Conservation (phyloP, 2,888 invertebrate genomes). For the Diarsia dahlii region DNA sequence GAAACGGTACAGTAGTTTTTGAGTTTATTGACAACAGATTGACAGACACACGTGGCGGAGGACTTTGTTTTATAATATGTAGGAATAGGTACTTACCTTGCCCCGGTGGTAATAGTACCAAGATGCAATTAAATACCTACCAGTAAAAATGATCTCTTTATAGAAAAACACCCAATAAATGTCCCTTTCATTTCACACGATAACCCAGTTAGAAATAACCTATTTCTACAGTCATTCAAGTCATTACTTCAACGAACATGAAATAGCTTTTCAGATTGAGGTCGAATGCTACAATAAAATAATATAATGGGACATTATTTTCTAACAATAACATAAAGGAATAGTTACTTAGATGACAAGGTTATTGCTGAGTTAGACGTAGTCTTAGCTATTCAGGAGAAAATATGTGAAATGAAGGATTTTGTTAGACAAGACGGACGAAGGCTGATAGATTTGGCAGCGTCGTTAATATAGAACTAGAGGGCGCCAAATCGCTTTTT, state of each 20-base stretch:
- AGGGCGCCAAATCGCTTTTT: too few relatives aligned
- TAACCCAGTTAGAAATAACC: constrained; percentile 14
- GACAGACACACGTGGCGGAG: too few relatives aligned
- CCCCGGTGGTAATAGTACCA: too few relatives aligned
- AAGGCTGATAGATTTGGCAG: too few relatives aligned
- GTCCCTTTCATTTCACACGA: constrained; percentile 1
- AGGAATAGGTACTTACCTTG: too few relatives aligned
- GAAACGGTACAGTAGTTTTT: too few relatives aligned
- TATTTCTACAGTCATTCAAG: constrained; percentile 18
- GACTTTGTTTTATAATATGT: too few relatives aligned
- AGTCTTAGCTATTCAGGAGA: not conserved
- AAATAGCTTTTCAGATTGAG: constrained; percentile 48
- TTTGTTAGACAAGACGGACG: not conserved
- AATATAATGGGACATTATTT: constrained; percentile 27
- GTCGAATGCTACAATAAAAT: constrained; percentile 44
- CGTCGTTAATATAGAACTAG: too few relatives aligned
- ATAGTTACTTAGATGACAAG: constrained; percentile 6
- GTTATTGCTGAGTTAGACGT: not conserved
- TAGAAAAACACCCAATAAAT: constrained; percentile 1
- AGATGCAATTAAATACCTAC: not conserved
- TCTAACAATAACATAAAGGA: constrained; percentile 2
- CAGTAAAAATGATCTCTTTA: not conserved
- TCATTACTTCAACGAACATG: constrained; percentile 46
- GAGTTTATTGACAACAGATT: too few relatives aligned
- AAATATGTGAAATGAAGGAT: not conserved